Base-by-base conservation (phyloP, 2,113 vertebrate species). In the rat (Rattus norvegicus) region DNA sequence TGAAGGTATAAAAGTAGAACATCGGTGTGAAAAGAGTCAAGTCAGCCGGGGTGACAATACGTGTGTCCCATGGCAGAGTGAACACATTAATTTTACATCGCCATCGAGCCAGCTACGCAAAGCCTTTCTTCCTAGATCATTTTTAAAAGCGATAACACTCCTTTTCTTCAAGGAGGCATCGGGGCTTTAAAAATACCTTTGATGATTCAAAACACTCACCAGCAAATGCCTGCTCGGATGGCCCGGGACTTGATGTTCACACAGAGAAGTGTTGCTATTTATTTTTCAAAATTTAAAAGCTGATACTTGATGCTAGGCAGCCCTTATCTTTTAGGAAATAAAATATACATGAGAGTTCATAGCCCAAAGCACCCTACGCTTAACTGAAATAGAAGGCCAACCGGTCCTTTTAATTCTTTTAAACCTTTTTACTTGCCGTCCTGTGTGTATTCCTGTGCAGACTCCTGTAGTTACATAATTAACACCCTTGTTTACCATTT, bases 251-350 rank as follows among this genome's bases (percentile, higher is more conserved):
- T n/a, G 17, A 30, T 75, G 91, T 67, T 63, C n/a, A 90, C 49
- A 54, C 2, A 30, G 16, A 54, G 94, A 73, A 30, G 20, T 59
- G 12, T 63, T 65, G n/a, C 43, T 67, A 54, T 72, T 84, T 96
- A 30, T 30, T 56, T 94, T 95, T 83, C 52, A 91, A 96, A 92
- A 85, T 95, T 67, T 90, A 91, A 96, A 96, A 47, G 20, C 19
- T 43, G n/a, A 93, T 54, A 28, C 11, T 59, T 63, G 13, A 83
- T 81, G 30, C 92, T 76, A 92, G 87, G 77, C 22, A 88, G 72
- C 4, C 14, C 22, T 70, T 88, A 72, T 56, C 36, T 89, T 69
- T 87, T 80, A 56, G 73, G 67, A 95, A 36, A 84, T 61, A 87
- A 47, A 65, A 95, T 33, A 90, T 1, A 87, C 43, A 39, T 73